Evolutionary conservation across 2,797 vertebrate species (phyloP).

Genomic region (Sardinella longiceps): DNA sequence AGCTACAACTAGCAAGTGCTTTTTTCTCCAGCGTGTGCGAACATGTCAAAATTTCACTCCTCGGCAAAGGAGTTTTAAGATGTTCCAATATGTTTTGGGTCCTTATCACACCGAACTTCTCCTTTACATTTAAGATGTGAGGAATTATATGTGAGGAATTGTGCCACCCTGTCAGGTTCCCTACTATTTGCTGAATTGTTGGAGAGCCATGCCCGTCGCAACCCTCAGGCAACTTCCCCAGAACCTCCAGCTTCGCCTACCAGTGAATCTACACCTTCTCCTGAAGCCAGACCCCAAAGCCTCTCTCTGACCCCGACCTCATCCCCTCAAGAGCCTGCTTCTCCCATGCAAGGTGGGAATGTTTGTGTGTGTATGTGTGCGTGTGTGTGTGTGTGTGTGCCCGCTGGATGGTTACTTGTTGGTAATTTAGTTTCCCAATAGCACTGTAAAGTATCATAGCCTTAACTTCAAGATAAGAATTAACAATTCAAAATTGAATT

Average conservation of each 20-base stretch:
- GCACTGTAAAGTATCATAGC: background rate
- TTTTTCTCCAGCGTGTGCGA: no score
- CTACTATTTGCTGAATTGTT: conserved; percentile 75
- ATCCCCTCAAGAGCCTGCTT: background rate
- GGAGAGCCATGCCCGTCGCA: conserved; percentile 49
- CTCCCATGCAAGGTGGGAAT: background rate
- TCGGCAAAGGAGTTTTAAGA: no score
- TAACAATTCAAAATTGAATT: background rate
- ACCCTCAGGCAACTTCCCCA: conserved; percentile 37
- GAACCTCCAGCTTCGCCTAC: background rate
- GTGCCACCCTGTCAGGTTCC: conserved; percentile 44
- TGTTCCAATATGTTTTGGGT: no score
- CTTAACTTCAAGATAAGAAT: background rate
- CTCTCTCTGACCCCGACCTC: background rate
- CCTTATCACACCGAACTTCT: no score
- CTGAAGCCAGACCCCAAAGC: conserved; percentile 36
- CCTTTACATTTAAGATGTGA: no score
- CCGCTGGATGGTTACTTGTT: no score
- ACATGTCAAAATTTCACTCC: no score
- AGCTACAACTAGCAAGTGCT: no score
- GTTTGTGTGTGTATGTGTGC: background rate
- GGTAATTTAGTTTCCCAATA: background rate
- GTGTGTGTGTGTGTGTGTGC: background rate
- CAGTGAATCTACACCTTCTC: background rate
- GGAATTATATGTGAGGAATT: no score